Percentiles rank a stretch among this genome's conserved stretches.
phyloP scores from a whole-genome alignment of 2,888 invertebrate species.

The Heliconius charithonia region DNA sequence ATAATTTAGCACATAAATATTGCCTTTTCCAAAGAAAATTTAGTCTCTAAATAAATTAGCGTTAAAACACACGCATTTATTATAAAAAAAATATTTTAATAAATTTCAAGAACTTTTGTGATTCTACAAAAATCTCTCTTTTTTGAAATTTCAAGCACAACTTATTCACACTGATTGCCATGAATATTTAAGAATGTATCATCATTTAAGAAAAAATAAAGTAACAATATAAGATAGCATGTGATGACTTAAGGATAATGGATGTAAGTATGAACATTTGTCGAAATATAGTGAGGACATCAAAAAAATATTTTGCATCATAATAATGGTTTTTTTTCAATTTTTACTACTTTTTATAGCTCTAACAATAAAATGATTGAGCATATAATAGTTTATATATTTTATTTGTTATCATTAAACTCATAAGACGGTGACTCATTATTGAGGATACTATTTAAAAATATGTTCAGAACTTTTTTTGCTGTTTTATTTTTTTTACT shows the following conservation, averaged over 20 bases:
- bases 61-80: neutral
- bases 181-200: constrained; percentile 8
- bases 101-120: neutral
- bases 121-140: neutral
- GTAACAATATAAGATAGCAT: neutral
- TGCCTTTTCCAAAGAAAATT: constrained; percentile 30
- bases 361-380: neutral
- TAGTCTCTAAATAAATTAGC: neutral
- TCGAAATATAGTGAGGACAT: neutral
- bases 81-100: neutral
- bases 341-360: neutral
- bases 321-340: neutral
- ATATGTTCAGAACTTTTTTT: neutral
- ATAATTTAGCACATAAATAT: constrained; percentile 47
- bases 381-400: neutral
- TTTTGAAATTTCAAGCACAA: constrained; percentile 2
- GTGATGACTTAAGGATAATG: constrained; percentile 19
- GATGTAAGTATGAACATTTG: neutral
- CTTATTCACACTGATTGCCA: neutral
- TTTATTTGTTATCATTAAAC: neutral
- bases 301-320: neutral
- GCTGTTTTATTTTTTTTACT: neutral
- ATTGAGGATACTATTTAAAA: neutral
- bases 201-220: constrained; percentile 5
- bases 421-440: neutral